These are phyloP conservation scores for Bactericera cockerelli DNA, from an alignment of 1,140 invertebrate genomes.

Conservation along the genomic window DNA sequence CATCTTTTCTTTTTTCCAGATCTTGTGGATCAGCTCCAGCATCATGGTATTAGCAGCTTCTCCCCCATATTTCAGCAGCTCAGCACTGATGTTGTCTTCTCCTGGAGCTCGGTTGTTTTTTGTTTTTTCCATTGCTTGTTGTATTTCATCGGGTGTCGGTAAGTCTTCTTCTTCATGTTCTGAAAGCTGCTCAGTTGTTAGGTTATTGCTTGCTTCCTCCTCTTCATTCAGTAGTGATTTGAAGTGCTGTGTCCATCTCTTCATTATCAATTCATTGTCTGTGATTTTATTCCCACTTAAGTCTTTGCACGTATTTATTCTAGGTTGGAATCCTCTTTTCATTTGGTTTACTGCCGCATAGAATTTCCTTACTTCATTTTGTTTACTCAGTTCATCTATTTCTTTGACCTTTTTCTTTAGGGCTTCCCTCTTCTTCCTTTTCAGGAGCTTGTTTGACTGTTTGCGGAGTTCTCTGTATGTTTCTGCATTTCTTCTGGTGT, in stretches of 20 bases:
- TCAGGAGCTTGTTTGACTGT: slow-evolving; percentile 9
- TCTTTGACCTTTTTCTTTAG: slow-evolving; percentile 9
- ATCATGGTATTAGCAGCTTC: not conserved
- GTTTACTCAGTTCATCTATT: slow-evolving; percentile 11
- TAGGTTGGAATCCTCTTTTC: slow-evolving; percentile 1
- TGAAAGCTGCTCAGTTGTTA: not conserved
- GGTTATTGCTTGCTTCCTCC: not conserved
- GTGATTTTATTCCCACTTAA: not conserved
- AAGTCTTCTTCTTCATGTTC: not conserved
- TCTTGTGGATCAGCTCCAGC: slow-evolving; percentile 1
- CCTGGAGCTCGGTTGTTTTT: slow-evolving; percentile 20
- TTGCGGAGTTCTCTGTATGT: slow-evolving; percentile 1
- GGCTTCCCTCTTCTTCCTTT: slow-evolving; percentile 14
- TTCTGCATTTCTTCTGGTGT: slow-evolving; percentile 8
- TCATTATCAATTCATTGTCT: not conserved
- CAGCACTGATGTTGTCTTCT: slow-evolving; percentile 20
- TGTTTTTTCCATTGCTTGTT: slow-evolving; percentile 5
- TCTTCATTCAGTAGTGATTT: not conserved
- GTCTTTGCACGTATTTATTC: slow-evolving; percentile 6
- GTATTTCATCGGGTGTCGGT: slow-evolving; percentile 10
- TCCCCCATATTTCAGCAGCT: slow-evolving; percentile 19
- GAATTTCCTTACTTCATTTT: slow-evolving; percentile 4
- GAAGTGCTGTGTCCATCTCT: not conserved
- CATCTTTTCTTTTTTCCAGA: slow-evolving; percentile 18
- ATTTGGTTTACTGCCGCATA: slow-evolving; percentile 8